These are phyloP conservation scores for Drosophila orosa DNA, from an alignment of 1,140 invertebrate genomes.

Conservation along the genomic window DNA sequence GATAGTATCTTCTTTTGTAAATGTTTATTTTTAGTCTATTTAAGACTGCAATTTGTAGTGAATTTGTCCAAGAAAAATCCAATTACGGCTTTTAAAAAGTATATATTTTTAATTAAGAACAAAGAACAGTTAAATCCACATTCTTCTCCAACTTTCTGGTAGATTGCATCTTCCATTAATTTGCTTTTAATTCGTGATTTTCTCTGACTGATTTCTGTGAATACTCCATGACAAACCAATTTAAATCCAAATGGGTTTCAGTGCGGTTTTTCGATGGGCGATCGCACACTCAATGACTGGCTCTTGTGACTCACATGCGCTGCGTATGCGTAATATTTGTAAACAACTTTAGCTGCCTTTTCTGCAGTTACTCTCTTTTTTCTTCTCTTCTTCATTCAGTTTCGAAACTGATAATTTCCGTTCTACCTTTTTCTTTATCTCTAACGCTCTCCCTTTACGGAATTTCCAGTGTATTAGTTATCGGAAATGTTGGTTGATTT, in stretches of 20 bases:
- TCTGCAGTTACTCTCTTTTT: constrained; percentile 5
- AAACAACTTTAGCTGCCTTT: constrained; percentile 17
- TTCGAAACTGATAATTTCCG: constrained; percentile 20
- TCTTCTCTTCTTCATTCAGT: neutral
- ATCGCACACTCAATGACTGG: constrained; percentile 31
- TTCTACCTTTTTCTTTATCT: constrained; percentile 53
- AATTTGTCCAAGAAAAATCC: neutral
- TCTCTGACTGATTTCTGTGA: constrained; percentile 16
- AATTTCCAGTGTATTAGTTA: constrained; percentile 62
- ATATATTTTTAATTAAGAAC: too few relatives aligned
- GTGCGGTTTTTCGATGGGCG: constrained; percentile 15
- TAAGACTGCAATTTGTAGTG: neutral
- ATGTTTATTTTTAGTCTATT: too few relatives aligned
- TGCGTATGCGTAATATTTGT: constrained; percentile 66
- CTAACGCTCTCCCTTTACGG: constrained; percentile 45
- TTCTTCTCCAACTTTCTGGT: neutral
- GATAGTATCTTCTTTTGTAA: too few relatives aligned
- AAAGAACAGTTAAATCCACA: neutral
- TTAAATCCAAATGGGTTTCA: constrained; percentile 6
- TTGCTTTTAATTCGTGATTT: constrained; percentile 1
- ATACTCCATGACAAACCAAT: constrained; percentile 29
- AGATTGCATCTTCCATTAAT: neutral
- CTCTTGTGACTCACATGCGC: constrained; percentile 48
- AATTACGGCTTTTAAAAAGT: too few relatives aligned
- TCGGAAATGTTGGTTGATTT: constrained; percentile 53